Conservation (phyloP, 2,113 vertebrate species). For the Garra rufa region DNA sequence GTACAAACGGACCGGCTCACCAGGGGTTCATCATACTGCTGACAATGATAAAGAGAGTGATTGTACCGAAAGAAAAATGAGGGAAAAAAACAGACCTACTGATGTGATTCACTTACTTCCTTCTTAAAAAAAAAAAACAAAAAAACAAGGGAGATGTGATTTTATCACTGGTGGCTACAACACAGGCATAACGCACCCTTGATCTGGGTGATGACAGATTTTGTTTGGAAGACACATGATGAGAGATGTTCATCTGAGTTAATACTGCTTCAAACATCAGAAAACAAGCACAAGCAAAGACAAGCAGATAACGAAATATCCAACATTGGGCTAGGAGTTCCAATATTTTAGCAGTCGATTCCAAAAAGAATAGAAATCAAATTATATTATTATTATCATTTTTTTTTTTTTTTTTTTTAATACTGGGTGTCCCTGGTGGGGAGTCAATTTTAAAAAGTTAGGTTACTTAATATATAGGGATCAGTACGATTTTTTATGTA, state of each 20-base stretch:
- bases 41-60: constrained; percentile 62
- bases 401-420: too few species aligned
- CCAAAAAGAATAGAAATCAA: not conserved
- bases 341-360: not conserved
- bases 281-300: constrained; percentile 8
- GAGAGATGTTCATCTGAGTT: not conserved
- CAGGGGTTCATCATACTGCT: constrained; percentile 60
- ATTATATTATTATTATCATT: too few species aligned
- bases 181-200: constrained; percentile 58
- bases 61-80: constrained; percentile 4
- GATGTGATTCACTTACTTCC: constrained; percentile 58
- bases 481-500: too few species aligned
- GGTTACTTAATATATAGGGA: too few species aligned
- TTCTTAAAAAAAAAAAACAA: constrained; percentile 41
- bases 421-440: too few species aligned
- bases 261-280: not conserved
- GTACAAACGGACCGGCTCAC: constrained; percentile 55
- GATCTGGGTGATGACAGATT: constrained; percentile 58
- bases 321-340: not conserved
- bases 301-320: not conserved
- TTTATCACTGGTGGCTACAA: constrained; percentile 57
- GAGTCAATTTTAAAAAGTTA: too few species aligned
- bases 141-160: constrained; percentile 50
- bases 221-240: constrained; percentile 13
- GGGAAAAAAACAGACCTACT: constrained; percentile 14